A percentile compares a stretch with the other conserved stretches of the same genome.
These are phyloP conservation scores for Sarcophilus harrisii DNA, from an alignment of 2,797 vertebrate species.

Conservation along the genomic window DNA sequence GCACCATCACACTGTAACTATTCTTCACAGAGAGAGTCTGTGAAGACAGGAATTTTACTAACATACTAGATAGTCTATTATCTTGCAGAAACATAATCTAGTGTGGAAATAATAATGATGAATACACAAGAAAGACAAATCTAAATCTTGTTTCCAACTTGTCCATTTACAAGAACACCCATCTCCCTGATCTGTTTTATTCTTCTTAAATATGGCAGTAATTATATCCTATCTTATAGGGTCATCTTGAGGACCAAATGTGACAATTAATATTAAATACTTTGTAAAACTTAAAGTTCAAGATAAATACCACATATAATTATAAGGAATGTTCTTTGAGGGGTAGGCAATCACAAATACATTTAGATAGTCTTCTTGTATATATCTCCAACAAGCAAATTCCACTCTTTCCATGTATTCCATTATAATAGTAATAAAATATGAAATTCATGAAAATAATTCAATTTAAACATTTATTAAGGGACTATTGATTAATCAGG, in stretches of 20 bases:
- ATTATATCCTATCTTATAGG: neutral
- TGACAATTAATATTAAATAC: neutral
- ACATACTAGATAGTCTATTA: neutral
- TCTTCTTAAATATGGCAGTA: neutral
- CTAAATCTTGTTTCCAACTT: neutral
- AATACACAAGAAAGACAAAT: neutral
- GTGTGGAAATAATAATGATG: neutral
- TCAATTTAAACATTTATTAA: neutral
- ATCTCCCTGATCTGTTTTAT: neutral
- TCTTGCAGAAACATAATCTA: neutral
- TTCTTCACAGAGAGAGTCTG: too few relatives aligned
- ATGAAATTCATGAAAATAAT: neutral
- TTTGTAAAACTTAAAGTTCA: neutral
- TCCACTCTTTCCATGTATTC: neutral
- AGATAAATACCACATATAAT: neutral
- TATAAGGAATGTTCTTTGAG: neutral
- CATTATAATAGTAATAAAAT: neutral
- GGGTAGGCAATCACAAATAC: neutral
- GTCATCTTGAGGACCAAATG: neutral
- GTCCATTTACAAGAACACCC: neutral
- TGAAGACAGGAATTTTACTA: neutral
- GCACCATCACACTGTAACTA: too few relatives aligned
- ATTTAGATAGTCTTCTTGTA: neutral
- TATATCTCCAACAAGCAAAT: neutral
- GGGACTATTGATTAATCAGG: neutral